These are phyloP conservation scores for Carpatolechia fugitivella DNA, from an alignment of 2,888 invertebrate species.

Conservation along the genomic window DNA sequence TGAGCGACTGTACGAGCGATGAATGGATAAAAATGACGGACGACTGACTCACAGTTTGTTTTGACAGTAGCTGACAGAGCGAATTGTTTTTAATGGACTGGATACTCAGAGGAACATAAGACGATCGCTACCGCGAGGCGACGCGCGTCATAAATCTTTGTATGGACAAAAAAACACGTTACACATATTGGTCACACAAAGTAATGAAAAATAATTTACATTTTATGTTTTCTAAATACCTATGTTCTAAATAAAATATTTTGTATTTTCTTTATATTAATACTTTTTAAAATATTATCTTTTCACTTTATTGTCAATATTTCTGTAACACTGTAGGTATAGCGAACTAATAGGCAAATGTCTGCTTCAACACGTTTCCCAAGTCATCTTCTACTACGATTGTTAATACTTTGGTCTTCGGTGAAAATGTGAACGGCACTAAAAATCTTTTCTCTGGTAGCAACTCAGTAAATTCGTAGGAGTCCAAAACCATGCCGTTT, in stretches of 20 bases:
- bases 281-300: constrained; percentile 26
- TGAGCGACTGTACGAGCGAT: too few species aligned
- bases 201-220: constrained; percentile 8
- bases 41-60: too few species aligned
- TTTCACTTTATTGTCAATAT: constrained; percentile 64
- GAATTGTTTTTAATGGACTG: not conserved
- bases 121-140: too few species aligned
- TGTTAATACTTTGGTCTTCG: constrained; percentile 70
- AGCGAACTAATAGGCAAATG: constrained; percentile 70
- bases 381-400: constrained; percentile 84
- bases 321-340: constrained; percentile 30
- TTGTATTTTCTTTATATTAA: constrained; percentile 10
- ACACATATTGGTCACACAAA: constrained; percentile 2
- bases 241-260: not conserved
- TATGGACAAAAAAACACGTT: too few species aligned
- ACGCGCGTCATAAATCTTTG: too few species aligned
- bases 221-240: not conserved
- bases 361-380: constrained; percentile 83
- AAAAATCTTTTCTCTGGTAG: constrained; percentile 79
- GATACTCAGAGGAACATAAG: too few species aligned
- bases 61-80: constrained; percentile 7
- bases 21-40: too few species aligned
- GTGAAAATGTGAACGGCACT: constrained; percentile 74
- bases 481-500: constrained; percentile 80
- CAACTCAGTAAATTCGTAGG: constrained; percentile 81